phyloP scores from a whole-genome alignment of 2,888 invertebrate species.

The Caenorhabditis sp. region DNA sequence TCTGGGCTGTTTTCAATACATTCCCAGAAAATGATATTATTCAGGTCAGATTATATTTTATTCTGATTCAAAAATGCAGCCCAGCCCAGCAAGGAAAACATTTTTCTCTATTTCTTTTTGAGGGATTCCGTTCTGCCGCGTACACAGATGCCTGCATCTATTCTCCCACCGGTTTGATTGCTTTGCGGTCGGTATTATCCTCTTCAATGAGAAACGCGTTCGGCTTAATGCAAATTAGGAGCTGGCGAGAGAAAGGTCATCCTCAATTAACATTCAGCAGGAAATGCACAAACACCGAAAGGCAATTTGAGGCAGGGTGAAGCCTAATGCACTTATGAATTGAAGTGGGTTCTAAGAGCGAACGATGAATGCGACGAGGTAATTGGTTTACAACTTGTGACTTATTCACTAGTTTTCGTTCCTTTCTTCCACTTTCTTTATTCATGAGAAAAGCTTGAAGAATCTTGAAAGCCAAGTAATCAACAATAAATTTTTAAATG shows the following conservation, averaged over 20 bases:
- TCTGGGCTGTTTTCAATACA: not conserved
- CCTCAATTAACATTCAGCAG: slow-evolving; percentile 59
- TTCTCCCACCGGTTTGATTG: slow-evolving; percentile 10
- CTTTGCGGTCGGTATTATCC: slow-evolving; percentile 18
- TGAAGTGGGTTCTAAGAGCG: slow-evolving; percentile 48
- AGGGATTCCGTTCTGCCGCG: not conserved
- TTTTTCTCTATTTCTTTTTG: not conserved
- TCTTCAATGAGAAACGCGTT: not conserved
- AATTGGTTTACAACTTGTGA: slow-evolving; percentile 61
- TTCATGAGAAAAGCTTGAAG: slow-evolving; percentile 15
- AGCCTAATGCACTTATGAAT: slow-evolving; percentile 60
- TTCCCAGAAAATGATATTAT: not conserved
- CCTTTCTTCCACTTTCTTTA: slow-evolving; percentile 2
- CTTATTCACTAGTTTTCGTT: slow-evolving; percentile 55
- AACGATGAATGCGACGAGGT: slow-evolving; percentile 42
- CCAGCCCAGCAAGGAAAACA: too few relatives aligned
- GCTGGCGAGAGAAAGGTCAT: slow-evolving; percentile 45
- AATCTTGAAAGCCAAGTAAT: slow-evolving; percentile 6
- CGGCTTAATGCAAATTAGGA: slow-evolving; percentile 54
- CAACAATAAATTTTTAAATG: too few relatives aligned
- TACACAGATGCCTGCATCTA: slow-evolving; percentile 23
- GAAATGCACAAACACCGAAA: slow-evolving; percentile 63
- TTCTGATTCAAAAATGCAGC: too few relatives aligned
- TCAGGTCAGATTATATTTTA: too few relatives aligned
- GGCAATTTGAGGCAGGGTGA: slow-evolving; percentile 50